Evolutionary conservation across 2,888 invertebrate species (phyloP).

Genomic region (Cephus pulcher): DNA sequence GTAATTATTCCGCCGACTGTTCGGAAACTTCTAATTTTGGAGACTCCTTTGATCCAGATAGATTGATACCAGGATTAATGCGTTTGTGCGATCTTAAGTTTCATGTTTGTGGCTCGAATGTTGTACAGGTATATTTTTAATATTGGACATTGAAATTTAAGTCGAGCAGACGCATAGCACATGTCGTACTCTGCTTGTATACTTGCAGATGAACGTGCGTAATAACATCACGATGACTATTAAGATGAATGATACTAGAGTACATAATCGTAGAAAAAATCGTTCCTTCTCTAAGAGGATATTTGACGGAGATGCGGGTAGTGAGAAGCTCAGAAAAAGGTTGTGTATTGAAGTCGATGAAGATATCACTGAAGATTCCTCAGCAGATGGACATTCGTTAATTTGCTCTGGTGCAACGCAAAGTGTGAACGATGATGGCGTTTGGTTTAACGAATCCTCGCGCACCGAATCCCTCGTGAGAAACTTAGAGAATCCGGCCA

Average conservation of each 20-base stretch:
- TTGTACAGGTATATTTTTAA: constrained; percentile 47
- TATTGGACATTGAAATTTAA: not conserved
- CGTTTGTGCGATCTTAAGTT: constrained; percentile 55
- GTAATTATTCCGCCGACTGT: constrained; percentile 21
- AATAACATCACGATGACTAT: constrained; percentile 53
- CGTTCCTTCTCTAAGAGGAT: constrained; percentile 4
- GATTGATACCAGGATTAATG: constrained; percentile 53
- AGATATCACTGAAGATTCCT: not conserved
- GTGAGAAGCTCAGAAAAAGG: not conserved
- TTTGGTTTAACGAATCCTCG: not conserved
- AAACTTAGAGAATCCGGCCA: not conserved
- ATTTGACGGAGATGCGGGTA: constrained; percentile 14
- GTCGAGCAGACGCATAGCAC: not conserved
- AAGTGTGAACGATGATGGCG: not conserved
- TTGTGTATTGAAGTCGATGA: not conserved
- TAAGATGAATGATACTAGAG: constrained; percentile 30
- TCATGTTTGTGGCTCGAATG: constrained; percentile 38
- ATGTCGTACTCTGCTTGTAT: not conserved
- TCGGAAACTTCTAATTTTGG: constrained; percentile 14
- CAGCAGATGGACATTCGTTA: not conserved
- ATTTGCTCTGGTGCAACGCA: not conserved
- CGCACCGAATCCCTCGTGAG: not conserved
- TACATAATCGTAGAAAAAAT: not conserved
- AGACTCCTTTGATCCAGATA: constrained; percentile 52
- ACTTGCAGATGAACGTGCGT: constrained; percentile 48